Evolutionary conservation across 2,888 invertebrate genomes (phyloP).

Genomic region (Drosophila formosana): DNA sequence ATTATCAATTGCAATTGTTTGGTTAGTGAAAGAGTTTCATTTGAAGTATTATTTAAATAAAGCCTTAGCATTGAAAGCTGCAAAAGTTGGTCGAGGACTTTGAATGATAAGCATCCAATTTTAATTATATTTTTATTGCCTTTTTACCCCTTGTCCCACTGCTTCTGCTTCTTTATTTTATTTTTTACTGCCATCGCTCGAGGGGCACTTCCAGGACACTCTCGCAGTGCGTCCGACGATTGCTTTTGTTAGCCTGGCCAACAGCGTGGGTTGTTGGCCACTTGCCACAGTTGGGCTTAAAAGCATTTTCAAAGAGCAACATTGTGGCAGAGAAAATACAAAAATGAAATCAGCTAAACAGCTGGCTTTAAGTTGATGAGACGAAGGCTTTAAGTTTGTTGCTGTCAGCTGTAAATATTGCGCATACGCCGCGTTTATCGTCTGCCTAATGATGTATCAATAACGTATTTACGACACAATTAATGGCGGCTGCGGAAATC

Average conservation of each 20-base stretch:
- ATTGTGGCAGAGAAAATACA: background rate
- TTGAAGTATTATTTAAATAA: conserved; percentile 5
- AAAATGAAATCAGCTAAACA: background rate
- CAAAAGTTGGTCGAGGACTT: background rate
- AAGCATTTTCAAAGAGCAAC: conserved; percentile 11
- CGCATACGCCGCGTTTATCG: conserved; percentile 65
- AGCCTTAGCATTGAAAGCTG: conserved; percentile 5
- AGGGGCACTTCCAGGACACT: conserved; percentile 3
- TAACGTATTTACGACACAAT: conserved; percentile 74
- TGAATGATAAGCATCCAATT: conserved; percentile 55
- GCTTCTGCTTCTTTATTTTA: background rate
- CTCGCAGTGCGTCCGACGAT: background rate
- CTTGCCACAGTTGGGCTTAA: conserved; percentile 15
- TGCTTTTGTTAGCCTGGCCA: conserved; percentile 11
- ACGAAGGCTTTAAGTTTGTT: conserved; percentile 42
- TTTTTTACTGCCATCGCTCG: conserved; percentile 11
- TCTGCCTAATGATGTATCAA: conserved; percentile 75
- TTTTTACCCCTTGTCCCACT: background rate
- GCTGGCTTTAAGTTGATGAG: conserved; percentile 15
- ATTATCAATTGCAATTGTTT: conserved; percentile 10
- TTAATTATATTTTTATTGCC: conserved; percentile 52
- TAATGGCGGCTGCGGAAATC: conserved; percentile 59
- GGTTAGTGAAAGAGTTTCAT: conserved; percentile 9
- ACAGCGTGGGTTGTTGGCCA: conserved; percentile 9
- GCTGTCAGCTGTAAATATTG: conserved; percentile 38